Conservation (phyloP, 2,888 invertebrate species). For the Cantharis nigra region DNA sequence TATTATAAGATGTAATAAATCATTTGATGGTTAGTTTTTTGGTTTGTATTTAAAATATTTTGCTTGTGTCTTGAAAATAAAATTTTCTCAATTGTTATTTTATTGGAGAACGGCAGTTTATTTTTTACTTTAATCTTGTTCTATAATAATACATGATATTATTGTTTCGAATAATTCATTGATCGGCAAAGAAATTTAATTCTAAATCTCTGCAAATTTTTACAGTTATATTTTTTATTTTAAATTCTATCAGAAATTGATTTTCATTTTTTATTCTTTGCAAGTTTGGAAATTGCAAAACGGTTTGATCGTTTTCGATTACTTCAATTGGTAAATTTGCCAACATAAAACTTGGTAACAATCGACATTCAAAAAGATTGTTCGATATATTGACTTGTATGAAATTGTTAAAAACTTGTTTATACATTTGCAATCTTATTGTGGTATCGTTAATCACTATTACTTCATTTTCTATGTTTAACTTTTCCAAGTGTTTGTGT, state of each 20-base stretch:
- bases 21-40: background rate
- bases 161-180: background rate
- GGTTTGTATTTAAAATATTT: background rate
- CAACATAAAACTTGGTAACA: background rate
- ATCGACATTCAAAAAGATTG: background rate
- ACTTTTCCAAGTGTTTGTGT: background rate
- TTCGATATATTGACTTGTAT: background rate
- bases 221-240: background rate
- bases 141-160: background rate
- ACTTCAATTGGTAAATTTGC: background rate
- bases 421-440: background rate
- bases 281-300: background rate
- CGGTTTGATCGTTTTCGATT: background rate
- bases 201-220: background rate
- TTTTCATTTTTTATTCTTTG: background rate
- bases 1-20: background rate
- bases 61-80: background rate
- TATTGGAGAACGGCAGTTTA: background rate
- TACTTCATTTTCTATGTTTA: background rate
- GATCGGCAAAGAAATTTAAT: slow-evolving; percentile 8
- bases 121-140: background rate
- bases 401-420: background rate
- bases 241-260: background rate
- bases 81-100: background rate
- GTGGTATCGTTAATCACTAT: background rate